Evolutionary conservation across 2,888 invertebrate species (phyloP), one percentile per base, ranked within the genome.

Genomic region (Tridacna gigas): DNA sequence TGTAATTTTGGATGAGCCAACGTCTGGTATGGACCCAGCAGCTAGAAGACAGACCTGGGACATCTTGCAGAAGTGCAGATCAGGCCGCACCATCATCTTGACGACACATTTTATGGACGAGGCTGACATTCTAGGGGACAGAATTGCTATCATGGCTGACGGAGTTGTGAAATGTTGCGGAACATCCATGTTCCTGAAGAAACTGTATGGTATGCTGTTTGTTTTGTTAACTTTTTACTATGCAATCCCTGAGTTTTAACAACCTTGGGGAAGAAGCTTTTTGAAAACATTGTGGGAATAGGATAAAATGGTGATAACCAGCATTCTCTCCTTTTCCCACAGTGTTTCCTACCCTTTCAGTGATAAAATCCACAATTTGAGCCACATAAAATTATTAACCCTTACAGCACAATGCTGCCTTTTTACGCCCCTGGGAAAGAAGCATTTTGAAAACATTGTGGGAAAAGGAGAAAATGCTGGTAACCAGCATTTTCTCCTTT

Each of bases 91-190:
- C 0, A 96, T 98, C 91, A 96, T 98, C 73, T 95, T 98, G 80
- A 97, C 97, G 25, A 94, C 94, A 18, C 94, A 98, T 94, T 97
- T 97, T 93, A 98, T 98, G 97, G 98, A 98, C 92, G 98, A 98
- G 95, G 98, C 98, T 0, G 98, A 98, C 94, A 96, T 97, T 71
- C 95, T 98, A 3, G 98, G 97, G 0, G 98, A 98, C 95, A 96
- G 97, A 51, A 97, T 98, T 88, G 98, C 97, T 5, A 98, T 98
- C 79, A 97, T 98, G 97, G 96, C 97, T 2, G 96, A 96, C 74
- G 98, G 98, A 0, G 96, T 96, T 66, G 95, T 98, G 61, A 97
- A 97, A 92, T 97, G 97, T 92, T 96, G 97, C 85, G 98, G 98
- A 2, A 97, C 97, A 0, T 97, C 97, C 5, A 91, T 95, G 89